These are phyloP conservation scores for Dipodomys stephensi DNA, from an alignment of 2,113 vertebrate species.

Conservation along the genomic window DNA sequence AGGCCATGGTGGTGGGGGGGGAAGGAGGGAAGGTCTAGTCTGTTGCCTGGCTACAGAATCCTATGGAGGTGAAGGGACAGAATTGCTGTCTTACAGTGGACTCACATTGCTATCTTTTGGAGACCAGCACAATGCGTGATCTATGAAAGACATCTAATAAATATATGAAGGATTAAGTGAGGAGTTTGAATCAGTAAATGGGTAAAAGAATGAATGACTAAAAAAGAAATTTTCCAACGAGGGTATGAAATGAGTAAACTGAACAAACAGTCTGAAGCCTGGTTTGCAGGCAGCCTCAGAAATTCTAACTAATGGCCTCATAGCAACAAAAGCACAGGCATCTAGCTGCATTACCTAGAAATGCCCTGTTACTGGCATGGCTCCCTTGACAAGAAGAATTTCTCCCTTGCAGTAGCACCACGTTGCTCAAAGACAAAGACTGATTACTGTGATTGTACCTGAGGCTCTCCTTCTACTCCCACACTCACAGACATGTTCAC, in stretches of 20 bases:
- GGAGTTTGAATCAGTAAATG: neutral
- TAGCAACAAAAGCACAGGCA: neutral
- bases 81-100: neutral
- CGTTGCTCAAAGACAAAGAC: neutral
- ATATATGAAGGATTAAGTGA: neutral
- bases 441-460: neutral
- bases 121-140: neutral
- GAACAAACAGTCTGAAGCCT: neutral
- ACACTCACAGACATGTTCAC: accelerated
- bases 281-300: neutral
- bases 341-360: neutral
- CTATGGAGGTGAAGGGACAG: neutral
- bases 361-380: neutral
- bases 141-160: neutral
- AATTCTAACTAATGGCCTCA: neutral
- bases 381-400: slow-evolving; percentile 3
- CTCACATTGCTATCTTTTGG: neutral
- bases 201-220: slow-evolving; percentile 21
- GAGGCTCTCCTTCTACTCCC: neutral
- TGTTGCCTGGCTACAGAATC: neutral
- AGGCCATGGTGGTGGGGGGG: neutral
- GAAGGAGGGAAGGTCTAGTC: too few relatives aligned
- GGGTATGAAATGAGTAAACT: neutral
- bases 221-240: neutral
- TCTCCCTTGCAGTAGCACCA: neutral